Conservation (phyloP, 2,113 vertebrate species). For the Cathartes aura region DNA sequence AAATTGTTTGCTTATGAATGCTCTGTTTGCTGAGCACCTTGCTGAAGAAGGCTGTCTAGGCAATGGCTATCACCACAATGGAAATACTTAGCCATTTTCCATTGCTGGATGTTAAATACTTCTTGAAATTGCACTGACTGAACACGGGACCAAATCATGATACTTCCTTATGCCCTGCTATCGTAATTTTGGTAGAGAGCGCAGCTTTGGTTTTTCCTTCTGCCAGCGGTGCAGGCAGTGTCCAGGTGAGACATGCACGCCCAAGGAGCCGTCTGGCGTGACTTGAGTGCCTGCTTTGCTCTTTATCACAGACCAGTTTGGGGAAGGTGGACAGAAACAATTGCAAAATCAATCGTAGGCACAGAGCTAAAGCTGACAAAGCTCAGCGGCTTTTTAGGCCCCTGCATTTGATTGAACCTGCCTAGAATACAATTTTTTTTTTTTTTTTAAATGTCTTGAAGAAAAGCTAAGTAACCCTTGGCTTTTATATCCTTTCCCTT, state of each 20-base stretch:
- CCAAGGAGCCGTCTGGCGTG: background rate
- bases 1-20: background rate
- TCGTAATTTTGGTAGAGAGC: rapidly evolving
- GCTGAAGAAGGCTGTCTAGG: background rate
- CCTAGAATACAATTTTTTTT: background rate
- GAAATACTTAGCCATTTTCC: background rate
- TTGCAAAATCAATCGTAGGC: background rate
- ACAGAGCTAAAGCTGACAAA: background rate
- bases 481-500: background rate
- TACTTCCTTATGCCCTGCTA: background rate
- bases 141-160: rapidly evolving
- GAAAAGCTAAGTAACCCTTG: background rate
- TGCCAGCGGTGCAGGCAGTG: background rate
- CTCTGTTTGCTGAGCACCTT: background rate
- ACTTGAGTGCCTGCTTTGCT: background rate
- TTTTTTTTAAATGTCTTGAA: background rate
- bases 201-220: background rate
- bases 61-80: background rate
- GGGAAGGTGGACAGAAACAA: background rate
- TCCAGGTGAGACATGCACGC: rapidly evolving
- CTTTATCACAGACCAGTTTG: rapidly evolving
- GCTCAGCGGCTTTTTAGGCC: rapidly evolving
- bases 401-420: background rate
- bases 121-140: background rate
- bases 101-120: background rate